Conservation (phyloP, 2,113 vertebrate genomes). For the Acanthochromis polyacanthus region DNA sequence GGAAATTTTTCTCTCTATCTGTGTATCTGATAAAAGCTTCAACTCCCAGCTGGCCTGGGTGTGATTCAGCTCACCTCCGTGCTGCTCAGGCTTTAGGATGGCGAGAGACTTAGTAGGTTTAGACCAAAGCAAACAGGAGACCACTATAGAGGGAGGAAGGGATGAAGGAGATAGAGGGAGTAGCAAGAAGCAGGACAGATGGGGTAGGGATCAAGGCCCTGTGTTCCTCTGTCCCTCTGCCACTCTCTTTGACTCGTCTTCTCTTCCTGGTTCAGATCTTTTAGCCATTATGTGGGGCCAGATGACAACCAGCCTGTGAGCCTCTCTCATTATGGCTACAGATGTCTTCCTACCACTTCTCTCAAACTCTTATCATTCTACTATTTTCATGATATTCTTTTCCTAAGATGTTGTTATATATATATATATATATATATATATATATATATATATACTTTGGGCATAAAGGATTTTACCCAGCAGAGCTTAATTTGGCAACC, state of each 20-base stretch:
- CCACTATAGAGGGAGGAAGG: slow-evolving; percentile 46
- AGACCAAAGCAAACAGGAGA: slow-evolving; percentile 64
- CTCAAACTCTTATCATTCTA: slow-evolving; percentile 6
- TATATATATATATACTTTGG: slow-evolving; percentile 24
- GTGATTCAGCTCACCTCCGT: slow-evolving; percentile 59
- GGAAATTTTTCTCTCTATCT: slow-evolving; percentile 20
- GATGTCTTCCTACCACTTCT: slow-evolving; percentile 42
- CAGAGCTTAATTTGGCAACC: slow-evolving; percentile 54
- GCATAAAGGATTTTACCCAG: slow-evolving; percentile 34
- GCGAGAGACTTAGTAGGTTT: slow-evolving; percentile 54
- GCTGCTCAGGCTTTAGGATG: slow-evolving; percentile 60
- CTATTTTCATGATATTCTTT: not conserved
- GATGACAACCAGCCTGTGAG: slow-evolving; percentile 50
- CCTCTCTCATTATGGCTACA: slow-evolving; percentile 47
- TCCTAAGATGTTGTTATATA: not conserved
- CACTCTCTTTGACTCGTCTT: slow-evolving; percentile 53
- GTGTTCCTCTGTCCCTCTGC: slow-evolving; percentile 59
- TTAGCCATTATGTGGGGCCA: slow-evolving; percentile 49
- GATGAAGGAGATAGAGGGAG: slow-evolving; percentile 61
- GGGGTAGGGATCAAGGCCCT: slow-evolving; percentile 76
- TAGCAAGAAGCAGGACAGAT: slow-evolving; percentile 77
- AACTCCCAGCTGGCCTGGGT: slow-evolving; percentile 50
- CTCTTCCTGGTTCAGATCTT: slow-evolving; percentile 54
- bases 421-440: slow-evolving; percentile 8
- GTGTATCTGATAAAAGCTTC: slow-evolving; percentile 37